phyloP scores from a whole-genome alignment of 1,140 invertebrate genomes.

The Microvelia longipes region DNA sequence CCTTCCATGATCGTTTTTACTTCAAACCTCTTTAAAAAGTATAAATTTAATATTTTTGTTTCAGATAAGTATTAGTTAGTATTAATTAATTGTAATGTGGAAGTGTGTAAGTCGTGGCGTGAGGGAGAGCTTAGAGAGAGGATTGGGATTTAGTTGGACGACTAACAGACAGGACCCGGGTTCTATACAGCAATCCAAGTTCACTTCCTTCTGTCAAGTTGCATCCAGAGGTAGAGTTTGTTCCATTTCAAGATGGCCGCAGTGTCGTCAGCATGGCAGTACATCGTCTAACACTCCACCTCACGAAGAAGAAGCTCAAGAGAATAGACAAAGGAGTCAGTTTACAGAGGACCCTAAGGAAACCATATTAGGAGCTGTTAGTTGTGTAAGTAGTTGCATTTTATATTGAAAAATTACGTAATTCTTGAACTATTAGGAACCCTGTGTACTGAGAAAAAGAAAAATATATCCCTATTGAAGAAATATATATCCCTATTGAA shows the following conservation, averaged over 20 bases:
- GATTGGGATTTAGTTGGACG: not conserved
- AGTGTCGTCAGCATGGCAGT: not conserved
- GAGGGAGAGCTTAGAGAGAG: constrained; percentile 1
- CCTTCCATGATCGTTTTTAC: too few relatives aligned
- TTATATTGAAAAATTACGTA: not conserved
- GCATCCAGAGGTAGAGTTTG: not conserved
- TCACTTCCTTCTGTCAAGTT: not conserved
- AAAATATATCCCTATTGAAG: too few relatives aligned
- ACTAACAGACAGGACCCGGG: not conserved
- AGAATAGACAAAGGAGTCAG: not conserved
- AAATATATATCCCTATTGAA: too few relatives aligned
- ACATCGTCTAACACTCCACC: not conserved
- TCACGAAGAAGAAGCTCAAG: not conserved
- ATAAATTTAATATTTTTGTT: too few relatives aligned
- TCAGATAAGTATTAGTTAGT: not conserved
- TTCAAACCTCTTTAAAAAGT: too few relatives aligned
- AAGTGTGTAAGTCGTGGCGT: constrained; percentile 1
- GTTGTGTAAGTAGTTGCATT: not conserved
- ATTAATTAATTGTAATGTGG: constrained; percentile 1
- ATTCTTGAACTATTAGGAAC: not conserved
- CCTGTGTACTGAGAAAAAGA: not conserved
- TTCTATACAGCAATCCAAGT: not conserved
- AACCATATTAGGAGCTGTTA: not conserved
- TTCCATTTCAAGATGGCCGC: not conserved
- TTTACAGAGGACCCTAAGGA: not conserved